Base-by-base conservation (phyloP, 2,797 vertebrate genomes). In the Allobates femoralis region DNA sequence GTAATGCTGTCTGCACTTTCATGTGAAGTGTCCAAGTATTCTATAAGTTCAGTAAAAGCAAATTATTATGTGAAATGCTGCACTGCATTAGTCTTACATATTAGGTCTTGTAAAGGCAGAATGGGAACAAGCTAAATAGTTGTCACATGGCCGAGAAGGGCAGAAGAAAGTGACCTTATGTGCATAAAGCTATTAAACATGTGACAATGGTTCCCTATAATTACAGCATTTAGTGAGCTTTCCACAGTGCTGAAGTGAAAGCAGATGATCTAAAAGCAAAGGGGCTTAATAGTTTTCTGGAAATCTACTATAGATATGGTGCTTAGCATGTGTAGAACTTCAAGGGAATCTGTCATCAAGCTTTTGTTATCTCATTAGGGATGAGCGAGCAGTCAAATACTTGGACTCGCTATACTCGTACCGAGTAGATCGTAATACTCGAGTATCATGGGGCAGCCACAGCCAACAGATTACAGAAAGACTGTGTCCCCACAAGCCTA, bases 161-260 rank as follows among this genome's bases (percentile, higher is more conserved):
- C 75, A 77, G 28, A 30, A 21, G 28, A 53, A 78, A 10, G 2
- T 18, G 30, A 37, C 41, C 37, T n/a, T 10, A 34, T 23, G 30
- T 34, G 16, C 19, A 77, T 55, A 77, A 19, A 32, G 28, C 14
- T 77, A 21, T 34, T 77, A 32, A 77, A 77, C n/a, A 26, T 58
- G 32, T 56, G 51, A 77, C 28, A 56, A 30, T 28, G 2, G 51
- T 3, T 56, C 28, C 19, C 19, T 34, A 21, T 37, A 58, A 37
- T 78, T 32, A 77, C n/a, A 14, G 53, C 81, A 28, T 60, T 37
- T 56, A 28, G 30, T 58, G 50, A 56, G 66, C 67, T 83, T 67
- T 83, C 81, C 67, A 55, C 46, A 67, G 81, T 73, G 37, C 66
- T 56, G 53, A 58, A 73, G 32, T 74, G 0, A 53, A 28, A 41